Conservation (phyloP, 1,140 invertebrate genomes). For the Vanessa tameamea region DNA sequence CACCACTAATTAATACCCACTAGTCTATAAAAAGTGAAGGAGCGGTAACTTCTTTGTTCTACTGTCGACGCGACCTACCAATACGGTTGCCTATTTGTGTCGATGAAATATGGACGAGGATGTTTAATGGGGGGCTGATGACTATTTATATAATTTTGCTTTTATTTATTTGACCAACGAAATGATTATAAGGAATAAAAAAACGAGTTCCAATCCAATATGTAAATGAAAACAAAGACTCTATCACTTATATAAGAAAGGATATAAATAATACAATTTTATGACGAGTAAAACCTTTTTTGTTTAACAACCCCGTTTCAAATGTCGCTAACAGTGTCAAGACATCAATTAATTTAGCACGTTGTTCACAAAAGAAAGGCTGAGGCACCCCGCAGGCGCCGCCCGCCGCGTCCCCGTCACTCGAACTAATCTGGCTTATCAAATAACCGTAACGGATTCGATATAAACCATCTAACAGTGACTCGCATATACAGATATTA, state of each 20-base stretch:
- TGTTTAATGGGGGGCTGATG: not conserved
- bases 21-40: slow-evolving; percentile 62
- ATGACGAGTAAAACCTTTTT: not conserved
- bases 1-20: slow-evolving; percentile 75
- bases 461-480: slow-evolving; percentile 15
- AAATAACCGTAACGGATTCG: slow-evolving; percentile 45
- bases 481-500: slow-evolving; percentile 17
- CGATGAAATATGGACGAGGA: not conserved
- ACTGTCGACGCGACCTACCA: slow-evolving; percentile 50
- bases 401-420: slow-evolving; percentile 54
- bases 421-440: slow-evolving; percentile 50
- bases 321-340: slow-evolving; percentile 31
- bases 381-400: slow-evolving; percentile 36
- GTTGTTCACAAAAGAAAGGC: slow-evolving; percentile 49
- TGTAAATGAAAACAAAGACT: too few relatives aligned
- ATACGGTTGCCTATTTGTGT: slow-evolving; percentile 2
- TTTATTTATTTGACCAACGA: too few relatives aligned
- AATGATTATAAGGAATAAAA: too few relatives aligned
- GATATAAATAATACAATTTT: too few relatives aligned
- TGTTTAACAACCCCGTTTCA: slow-evolving; percentile 2
- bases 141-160: not conserved
- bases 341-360: slow-evolving; percentile 69
- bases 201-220: too few relatives aligned
- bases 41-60: slow-evolving; percentile 56
- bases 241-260: too few relatives aligned